Evolutionary conservation across 2,797 vertebrate genomes (phyloP).

Genomic region (Aphelocoma californica): DNA sequence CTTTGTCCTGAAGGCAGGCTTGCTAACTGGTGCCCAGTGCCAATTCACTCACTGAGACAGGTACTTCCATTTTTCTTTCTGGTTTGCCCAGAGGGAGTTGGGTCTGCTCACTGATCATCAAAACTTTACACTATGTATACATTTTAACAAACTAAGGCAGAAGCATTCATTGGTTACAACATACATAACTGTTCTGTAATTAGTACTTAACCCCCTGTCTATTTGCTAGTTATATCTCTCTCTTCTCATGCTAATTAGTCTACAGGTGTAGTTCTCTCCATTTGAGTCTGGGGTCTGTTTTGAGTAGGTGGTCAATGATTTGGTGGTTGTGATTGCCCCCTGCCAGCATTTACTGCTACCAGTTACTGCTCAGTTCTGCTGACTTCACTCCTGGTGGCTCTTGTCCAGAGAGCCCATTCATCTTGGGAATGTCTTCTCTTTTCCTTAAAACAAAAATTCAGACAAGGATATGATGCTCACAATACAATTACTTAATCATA

Average conservation of each 20-base stretch:
- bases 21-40: background rate
- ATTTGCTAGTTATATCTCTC: background rate
- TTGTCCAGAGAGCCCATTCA: background rate
- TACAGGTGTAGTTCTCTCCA: background rate
- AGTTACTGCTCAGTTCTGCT: background rate
- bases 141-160: background rate
- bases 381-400: background rate
- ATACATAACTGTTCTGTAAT: background rate
- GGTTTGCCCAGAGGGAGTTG: background rate
- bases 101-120: accelerated
- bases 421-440: background rate
- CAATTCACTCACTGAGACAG: background rate
- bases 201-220: background rate
- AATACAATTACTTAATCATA: background rate
- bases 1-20: background rate
- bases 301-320: background rate
- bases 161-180: background rate
- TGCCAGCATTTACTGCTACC: background rate
- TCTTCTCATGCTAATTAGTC: background rate
- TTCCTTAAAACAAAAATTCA: background rate
- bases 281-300: background rate
- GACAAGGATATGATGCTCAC: background rate
- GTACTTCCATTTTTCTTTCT: background rate
- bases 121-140: background rate
- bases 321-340: background rate